phyloP scores from a whole-genome alignment of 2,797 vertebrate species.

The Petrocephalus sullivani region DNA sequence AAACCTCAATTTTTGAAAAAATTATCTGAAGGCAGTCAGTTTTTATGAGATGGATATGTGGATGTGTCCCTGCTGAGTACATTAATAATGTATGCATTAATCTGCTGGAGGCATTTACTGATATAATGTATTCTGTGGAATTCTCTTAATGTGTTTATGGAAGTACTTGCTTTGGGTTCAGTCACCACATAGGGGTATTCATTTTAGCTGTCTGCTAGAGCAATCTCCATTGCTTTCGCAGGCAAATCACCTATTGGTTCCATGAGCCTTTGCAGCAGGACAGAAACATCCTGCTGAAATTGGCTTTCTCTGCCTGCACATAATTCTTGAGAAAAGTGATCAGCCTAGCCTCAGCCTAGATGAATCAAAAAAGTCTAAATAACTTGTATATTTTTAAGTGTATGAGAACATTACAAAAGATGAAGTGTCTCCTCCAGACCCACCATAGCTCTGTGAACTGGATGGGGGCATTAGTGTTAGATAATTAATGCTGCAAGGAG shows the following conservation, averaged over 20 bases:
- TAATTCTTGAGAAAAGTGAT: not conserved
- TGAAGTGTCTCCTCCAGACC: not conserved
- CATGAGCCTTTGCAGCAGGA: not conserved
- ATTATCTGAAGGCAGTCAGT: not conserved
- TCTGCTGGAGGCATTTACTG: not conserved
- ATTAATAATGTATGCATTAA: conserved; percentile 15
- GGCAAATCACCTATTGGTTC: not conserved
- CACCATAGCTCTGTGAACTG: not conserved
- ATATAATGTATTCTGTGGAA: not conserved
- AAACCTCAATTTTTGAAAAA: not conserved
- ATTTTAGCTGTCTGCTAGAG: not conserved
- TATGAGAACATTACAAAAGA: not conserved
- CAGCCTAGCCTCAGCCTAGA: not conserved
- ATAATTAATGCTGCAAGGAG: not conserved
- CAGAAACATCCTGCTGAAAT: not conserved
- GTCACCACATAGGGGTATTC: not conserved
- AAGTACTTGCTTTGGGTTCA: not conserved
- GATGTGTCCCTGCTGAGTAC: not conserved
- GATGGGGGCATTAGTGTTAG: not conserved
- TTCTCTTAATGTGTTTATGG: not conserved
- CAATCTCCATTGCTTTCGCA: not conserved
- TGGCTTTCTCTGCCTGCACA: not conserved
- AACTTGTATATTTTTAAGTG: not conserved
- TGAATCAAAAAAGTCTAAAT: not conserved
- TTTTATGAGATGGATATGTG: not conserved